Evolutionary conservation across 2,797 vertebrate species (phyloP), one percentile per base, ranked within the genome.

Genomic region (Centropyge bicolor): DNA sequence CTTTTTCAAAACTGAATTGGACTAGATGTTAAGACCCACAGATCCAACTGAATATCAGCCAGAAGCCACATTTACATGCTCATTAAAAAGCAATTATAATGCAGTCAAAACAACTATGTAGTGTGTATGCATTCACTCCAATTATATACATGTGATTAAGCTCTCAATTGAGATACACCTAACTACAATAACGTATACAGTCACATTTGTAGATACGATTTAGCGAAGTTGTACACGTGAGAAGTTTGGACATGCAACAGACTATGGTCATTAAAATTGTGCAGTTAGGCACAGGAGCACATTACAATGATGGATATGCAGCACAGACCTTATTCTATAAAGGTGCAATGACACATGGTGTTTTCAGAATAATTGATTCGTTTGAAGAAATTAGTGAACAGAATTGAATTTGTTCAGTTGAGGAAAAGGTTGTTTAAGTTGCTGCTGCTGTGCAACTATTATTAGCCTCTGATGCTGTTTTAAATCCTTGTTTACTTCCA

Each of bases 401-500:
- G 14, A 40, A 54, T 24, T 4, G 55, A 0, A 48, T 64, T 70
- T 64, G 38, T 27, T 69, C 31, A 54, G 60, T 49, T 41, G 38
- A 78, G 8, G 16, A 24, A 11, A 54, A 20, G n/a, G 27, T 22
- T n/a, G 17, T 49, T 17, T 8, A 20, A 41, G 27, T 73, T 49
- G 35, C 56, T 38, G 16, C 22, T 54, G 56, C 13, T 14, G 17
- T 8, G 0, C 11, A 24, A 3, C 13, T 36, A 2, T 61, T 52
- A 9, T 48, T 12, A 40, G 14, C 14, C 41, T 74, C 9, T 63
- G 36, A 71, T 20, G 9, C 14, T 45, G 27, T 43, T 83, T 82
- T 59, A 6, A 65, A 12, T 80, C 17, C 17, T 40, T 43, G 5
- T 67, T 78, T 35, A 69, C 20, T 45, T 86, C 70, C 75, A 96